Conservation (phyloP, 1,140 invertebrate genomes). For the Drosophila bifasciata region DNA sequence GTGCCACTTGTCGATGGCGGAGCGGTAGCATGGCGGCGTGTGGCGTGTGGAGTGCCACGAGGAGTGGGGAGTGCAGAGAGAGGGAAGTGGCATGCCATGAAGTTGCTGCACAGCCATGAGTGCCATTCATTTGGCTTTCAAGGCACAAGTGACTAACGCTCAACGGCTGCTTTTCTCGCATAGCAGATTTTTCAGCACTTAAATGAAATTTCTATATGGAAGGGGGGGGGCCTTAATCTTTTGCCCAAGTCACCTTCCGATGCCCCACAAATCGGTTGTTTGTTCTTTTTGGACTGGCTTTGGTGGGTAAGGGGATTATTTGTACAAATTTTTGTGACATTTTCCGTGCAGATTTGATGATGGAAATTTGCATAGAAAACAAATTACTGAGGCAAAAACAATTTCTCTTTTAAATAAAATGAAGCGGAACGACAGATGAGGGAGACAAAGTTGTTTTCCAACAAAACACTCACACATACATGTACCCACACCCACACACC, state of each 20-base stretch:
- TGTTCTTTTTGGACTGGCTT: background rate
- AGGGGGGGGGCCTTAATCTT: constrained; percentile 12
- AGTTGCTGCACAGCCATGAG: constrained; percentile 1
- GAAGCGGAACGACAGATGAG: constrained; percentile 42
- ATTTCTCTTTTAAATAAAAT: constrained; percentile 69
- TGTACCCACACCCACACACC: constrained; percentile 13
- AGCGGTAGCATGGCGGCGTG: background rate
- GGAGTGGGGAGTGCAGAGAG: background rate
- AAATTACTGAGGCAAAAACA: constrained; percentile 75
- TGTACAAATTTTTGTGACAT: background rate
- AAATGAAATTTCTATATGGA: constrained; percentile 39
- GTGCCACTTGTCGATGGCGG: constrained; percentile 32
- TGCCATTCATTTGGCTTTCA: constrained; percentile 37
- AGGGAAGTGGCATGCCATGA: background rate
- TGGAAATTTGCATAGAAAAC: constrained; percentile 70
- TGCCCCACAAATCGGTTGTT: background rate
- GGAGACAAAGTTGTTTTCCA: constrained; percentile 26
- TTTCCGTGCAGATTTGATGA: constrained; percentile 1
- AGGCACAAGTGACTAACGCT: constrained; percentile 51
- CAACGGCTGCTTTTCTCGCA: constrained; percentile 30
- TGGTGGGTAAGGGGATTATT: too few species aligned
- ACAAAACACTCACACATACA: background rate
- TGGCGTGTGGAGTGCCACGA: background rate
- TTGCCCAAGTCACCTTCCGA: constrained; percentile 8
- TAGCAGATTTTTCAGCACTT: constrained; percentile 43